Conservation (phyloP, 2,797 vertebrate species). For the Gouania willdenowi region DNA sequence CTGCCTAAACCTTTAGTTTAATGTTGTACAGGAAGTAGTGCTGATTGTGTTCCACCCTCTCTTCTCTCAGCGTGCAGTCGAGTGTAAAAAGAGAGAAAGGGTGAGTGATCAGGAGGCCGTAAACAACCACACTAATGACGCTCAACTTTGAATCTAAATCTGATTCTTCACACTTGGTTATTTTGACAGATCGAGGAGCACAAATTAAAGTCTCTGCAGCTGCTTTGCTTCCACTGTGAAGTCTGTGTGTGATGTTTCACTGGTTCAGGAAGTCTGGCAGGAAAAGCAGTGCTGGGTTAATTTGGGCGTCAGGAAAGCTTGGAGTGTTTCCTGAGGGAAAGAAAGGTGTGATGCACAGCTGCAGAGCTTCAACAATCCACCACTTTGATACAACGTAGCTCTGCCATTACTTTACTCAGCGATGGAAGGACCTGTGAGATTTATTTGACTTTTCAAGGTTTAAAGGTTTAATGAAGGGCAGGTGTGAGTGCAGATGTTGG, state of each 20-base stretch:
- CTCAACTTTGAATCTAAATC: background rate
- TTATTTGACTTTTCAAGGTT: too few relatives aligned
- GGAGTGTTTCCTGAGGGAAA: constrained; percentile 63
- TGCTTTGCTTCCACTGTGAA: constrained; percentile 39
- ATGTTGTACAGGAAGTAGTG: constrained; percentile 71
- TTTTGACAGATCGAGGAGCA: constrained; percentile 1
- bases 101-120: background rate
- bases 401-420: too few relatives aligned
- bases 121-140: constrained; percentile 8
- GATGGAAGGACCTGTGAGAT: too few relatives aligned
- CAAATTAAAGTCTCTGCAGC: constrained; percentile 26
- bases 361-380: constrained; percentile 11
- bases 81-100: constrained; percentile 10
- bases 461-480: too few relatives aligned
- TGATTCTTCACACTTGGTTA: too few relatives aligned
- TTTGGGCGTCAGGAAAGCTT: constrained; percentile 56
- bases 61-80: constrained; percentile 18
- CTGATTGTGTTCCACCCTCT: constrained; percentile 57
- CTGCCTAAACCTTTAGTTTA: constrained; percentile 53
- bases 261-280: constrained; percentile 57
- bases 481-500: too few relatives aligned
- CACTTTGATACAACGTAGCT: too few relatives aligned
- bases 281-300: constrained; percentile 53
- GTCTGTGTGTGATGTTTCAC: constrained; percentile 35
- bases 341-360: constrained; percentile 69